Conservation (phyloP, 2,888 invertebrate genomes). For the Dolomedes plantarius region DNA sequence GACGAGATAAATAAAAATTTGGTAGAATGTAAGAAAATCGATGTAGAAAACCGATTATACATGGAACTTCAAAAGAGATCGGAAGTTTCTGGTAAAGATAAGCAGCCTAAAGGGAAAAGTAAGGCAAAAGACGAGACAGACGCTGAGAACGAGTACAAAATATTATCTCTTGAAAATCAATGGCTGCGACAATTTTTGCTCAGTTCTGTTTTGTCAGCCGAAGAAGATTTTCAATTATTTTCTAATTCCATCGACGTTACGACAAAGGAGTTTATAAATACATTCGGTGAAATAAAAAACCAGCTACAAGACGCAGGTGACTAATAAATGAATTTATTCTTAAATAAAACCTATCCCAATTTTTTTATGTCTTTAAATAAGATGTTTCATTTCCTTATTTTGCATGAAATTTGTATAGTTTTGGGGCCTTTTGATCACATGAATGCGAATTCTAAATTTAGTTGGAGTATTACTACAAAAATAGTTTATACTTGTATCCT, state of each 20-base stretch:
- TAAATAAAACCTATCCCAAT: too few species aligned
- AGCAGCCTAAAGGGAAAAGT: not conserved
- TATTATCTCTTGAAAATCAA: slow-evolving; percentile 23
- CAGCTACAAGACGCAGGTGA: too few species aligned
- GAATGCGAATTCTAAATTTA: too few species aligned
- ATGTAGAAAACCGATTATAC: not conserved
- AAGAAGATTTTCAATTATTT: slow-evolving; percentile 30
- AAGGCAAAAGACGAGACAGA: not conserved
- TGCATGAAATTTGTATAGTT: too few species aligned
- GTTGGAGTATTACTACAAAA: too few species aligned
- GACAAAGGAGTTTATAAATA: not conserved
- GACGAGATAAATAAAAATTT: slow-evolving; percentile 13
- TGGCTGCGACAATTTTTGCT: slow-evolving; percentile 25
- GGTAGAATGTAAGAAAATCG: slow-evolving; percentile 18
- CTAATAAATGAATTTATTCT: too few species aligned
- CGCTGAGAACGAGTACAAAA: not conserved
- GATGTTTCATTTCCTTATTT: too few species aligned
- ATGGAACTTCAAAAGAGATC: not conserved
- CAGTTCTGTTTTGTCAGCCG: slow-evolving; percentile 11
- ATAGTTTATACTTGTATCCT: too few species aligned
- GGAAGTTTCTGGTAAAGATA: not conserved
- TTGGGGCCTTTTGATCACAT: too few species aligned
- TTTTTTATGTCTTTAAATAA: too few species aligned
- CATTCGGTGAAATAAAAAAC: not conserved
- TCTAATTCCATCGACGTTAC: not conserved